Evolutionary conservation across 2,888 invertebrate species (phyloP).

Genomic region (Cheilosia urbana): DNA sequence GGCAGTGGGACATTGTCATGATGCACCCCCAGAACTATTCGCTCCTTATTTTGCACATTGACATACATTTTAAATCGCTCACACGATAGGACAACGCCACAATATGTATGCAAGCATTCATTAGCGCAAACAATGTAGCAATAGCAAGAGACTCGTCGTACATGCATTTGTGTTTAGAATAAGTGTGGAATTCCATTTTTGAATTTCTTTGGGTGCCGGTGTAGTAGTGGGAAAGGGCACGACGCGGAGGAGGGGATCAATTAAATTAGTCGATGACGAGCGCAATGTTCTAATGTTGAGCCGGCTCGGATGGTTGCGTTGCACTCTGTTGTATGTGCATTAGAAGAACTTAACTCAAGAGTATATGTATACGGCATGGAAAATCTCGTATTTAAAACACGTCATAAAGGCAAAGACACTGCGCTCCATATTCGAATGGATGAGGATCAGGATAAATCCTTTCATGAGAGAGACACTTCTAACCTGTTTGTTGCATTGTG

Average conservation of each 20-base stretch:
- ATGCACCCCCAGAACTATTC: slow-evolving; percentile 50
- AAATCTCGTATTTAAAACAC: not conserved
- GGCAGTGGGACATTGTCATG: slow-evolving; percentile 67
- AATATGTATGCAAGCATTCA: slow-evolving; percentile 52
- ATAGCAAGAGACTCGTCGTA: slow-evolving; percentile 1
- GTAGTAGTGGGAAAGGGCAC: not conserved
- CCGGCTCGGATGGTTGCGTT: slow-evolving; percentile 17
- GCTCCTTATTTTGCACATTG: slow-evolving; percentile 60
- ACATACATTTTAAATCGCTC: slow-evolving; percentile 59
- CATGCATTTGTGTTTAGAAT: slow-evolving; percentile 3
- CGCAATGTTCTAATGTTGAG: slow-evolving; percentile 42
- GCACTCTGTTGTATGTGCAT: slow-evolving; percentile 29
- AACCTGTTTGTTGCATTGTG: slow-evolving; percentile 59
- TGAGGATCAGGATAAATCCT: slow-evolving; percentile 56
- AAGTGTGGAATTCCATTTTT: slow-evolving; percentile 48
- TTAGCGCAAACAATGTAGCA: slow-evolving; percentile 58
- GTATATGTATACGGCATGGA: slow-evolving; percentile 3
- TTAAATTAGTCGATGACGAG: slow-evolving; percentile 69
- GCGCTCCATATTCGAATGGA: slow-evolving; percentile 39
- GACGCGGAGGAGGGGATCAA: slow-evolving; percentile 35
- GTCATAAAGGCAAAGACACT: slow-evolving; percentile 14
- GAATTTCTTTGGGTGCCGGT: slow-evolving; percentile 47
- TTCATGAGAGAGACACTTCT: slow-evolving; percentile 44
- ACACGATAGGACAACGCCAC: slow-evolving; percentile 19
- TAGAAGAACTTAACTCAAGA: slow-evolving; percentile 56